Evolutionary conservation across 1,140 invertebrate species (phyloP), one percentile per base, ranked within the genome.

Genomic region (Lamellibrachia luymesi): DNA sequence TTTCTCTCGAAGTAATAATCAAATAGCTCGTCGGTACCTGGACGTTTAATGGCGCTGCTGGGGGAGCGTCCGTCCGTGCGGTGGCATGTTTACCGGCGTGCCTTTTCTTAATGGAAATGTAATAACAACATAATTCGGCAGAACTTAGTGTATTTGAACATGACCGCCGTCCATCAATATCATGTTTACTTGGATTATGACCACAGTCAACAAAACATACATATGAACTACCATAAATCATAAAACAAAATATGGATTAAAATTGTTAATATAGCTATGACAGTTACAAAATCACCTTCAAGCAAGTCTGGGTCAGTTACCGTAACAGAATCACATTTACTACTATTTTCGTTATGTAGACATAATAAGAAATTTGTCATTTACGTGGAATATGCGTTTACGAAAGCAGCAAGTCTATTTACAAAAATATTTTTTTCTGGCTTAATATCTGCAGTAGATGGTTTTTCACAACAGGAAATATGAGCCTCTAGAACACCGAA

Each of bases 121-220:
- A 80, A 80, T 80, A 80, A 80, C 64, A 80, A 80, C 64, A 80
- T 80, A 80, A 80, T 80, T 80, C 64, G 64, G 64, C 64, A 22
- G 17, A 6, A 80, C 64, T 80, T 38, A 38, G 38, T 38, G 38
- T 38, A 38, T 38, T 38, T 38, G 38, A 38, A 38, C 38, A 38
- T 38, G 38, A 38, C 1, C 38, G 38, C 38, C 38, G 38, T 38
- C 38, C 38, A 38, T 38, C 38, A 38, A 38, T 38, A 1, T 38
- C 38, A 38, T 80, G 64, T 80, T 80, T 80, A 80, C 64, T 80
- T 80, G 25, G 64, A 80, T 17, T 80, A 80, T 80, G 64, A 80
- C 64, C 13, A 22, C 64, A 80, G 64, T 80, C 13, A 22, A 80
- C 64, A 80, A 22, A 80, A 17, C 25, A 22, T 10, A 80, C 64